A percentile compares a stretch with the other conserved stretches of the same genome.
Evolutionary conservation across 2,888 invertebrate genomes (phyloP).

Genomic region (Erebia aethiops): DNA sequence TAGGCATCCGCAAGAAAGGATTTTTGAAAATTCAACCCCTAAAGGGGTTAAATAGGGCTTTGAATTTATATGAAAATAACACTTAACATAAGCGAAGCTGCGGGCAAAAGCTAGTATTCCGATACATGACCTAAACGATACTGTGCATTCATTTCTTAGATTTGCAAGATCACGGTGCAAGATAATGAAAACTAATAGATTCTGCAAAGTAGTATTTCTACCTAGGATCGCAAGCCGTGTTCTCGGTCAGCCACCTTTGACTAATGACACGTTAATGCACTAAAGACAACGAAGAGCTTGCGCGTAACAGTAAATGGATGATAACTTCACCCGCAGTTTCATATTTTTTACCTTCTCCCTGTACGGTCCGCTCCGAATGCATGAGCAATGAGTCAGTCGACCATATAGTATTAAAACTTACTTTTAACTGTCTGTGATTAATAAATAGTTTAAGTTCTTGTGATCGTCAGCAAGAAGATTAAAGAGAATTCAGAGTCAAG

Average conservation of each 20-base stretch:
- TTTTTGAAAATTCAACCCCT: too few species aligned
- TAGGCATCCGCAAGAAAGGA: too few species aligned
- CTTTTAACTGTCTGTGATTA: neutral
- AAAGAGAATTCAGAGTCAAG: neutral
- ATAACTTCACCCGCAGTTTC: constrained; percentile 75
- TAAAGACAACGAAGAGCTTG: constrained; percentile 64
- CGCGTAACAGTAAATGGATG: constrained; percentile 76
- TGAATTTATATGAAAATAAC: too few species aligned
- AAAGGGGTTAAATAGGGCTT: too few species aligned
- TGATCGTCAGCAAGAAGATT: neutral
- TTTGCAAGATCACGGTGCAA: neutral
- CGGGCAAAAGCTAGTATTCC: too few species aligned
- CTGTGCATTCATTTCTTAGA: neutral
- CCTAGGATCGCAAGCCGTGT: constrained; percentile 41
- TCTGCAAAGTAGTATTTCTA: neutral
- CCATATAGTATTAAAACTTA: constrained; percentile 46
- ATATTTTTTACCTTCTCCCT: constrained; percentile 74
- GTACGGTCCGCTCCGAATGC: constrained; percentile 76
- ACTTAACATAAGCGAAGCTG: too few species aligned
- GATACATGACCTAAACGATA: neutral
- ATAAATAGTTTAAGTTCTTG: neutral
- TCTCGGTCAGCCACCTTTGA: constrained; percentile 77
- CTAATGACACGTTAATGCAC: constrained; percentile 78
- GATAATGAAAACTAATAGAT: neutral
- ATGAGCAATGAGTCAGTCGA: constrained; percentile 79